These are phyloP conservation scores for Drosophila nr. fundita DNA, from an alignment of 2,888 invertebrate genomes.

Conservation along the genomic window DNA sequence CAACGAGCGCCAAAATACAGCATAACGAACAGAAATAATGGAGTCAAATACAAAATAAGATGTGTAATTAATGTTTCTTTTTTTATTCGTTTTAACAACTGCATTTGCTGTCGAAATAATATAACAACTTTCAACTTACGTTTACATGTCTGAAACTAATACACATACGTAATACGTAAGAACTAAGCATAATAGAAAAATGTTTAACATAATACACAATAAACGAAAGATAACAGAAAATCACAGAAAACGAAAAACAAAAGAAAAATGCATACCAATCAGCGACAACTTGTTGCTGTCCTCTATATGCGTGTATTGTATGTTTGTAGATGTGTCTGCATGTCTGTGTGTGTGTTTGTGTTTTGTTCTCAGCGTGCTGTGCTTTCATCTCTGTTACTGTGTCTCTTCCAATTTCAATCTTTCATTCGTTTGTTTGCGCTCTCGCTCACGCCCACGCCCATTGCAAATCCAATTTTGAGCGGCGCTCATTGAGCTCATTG, in stretches of 20 bases:
- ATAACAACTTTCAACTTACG: conserved; percentile 45
- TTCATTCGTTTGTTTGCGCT: conserved; percentile 54
- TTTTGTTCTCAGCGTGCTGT: conserved; percentile 56
- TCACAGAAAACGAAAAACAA: conserved; percentile 58
- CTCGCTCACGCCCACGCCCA: conserved; percentile 40
- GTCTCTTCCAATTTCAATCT: conserved; percentile 53
- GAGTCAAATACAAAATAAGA: conserved; percentile 35
- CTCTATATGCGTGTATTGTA: conserved; percentile 26
- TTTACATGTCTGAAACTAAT: conserved; percentile 31
- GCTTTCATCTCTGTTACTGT: conserved; percentile 47
- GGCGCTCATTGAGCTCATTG: conserved; percentile 63
- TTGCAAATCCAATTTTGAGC: conserved; percentile 45
- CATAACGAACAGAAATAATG: conserved; percentile 26
- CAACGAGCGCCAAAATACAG: conserved; percentile 46
- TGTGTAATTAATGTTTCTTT: conserved; percentile 48
- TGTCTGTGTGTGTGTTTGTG: conserved; percentile 35
- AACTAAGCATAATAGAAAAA: conserved; percentile 49
- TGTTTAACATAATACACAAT: conserved; percentile 43
- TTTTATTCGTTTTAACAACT: conserved; percentile 43
- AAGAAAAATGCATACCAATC: conserved; percentile 40
- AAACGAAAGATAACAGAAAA: conserved; percentile 36
- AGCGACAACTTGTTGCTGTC: conserved; percentile 65
- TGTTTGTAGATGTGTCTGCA: conserved; percentile 13
- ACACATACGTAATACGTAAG: conserved; percentile 55
- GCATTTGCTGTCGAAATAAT: conserved; percentile 42